Percentiles rank a stretch among this genome's conserved stretches.
phyloP scores from a whole-genome alignment of 2,888 invertebrate genomes.

The Caenorhabditis japonica region DNA sequence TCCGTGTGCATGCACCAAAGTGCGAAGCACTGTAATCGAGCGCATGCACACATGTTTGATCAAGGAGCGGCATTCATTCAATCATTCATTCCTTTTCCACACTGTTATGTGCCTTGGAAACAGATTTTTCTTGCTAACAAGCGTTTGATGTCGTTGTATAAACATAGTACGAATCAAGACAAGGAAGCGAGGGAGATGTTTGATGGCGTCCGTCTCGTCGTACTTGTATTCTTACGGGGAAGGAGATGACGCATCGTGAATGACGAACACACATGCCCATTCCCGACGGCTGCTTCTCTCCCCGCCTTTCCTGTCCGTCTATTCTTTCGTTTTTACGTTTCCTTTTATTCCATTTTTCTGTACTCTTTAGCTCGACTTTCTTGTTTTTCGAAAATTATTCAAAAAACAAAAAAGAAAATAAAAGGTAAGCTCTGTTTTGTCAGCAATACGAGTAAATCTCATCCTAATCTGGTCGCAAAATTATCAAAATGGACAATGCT shows the following conservation, averaged over 20 bases:
- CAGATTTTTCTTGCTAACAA: constrained; percentile 14
- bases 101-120: constrained; percentile 18
- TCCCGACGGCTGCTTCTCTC: constrained; percentile 1
- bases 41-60: constrained; percentile 42
- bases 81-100: no score
- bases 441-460: constrained; percentile 35
- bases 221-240: constrained; percentile 15
- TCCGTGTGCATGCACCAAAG: constrained; percentile 44
- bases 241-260: constrained; percentile 32
- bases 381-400: no score
- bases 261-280: constrained; percentile 4
- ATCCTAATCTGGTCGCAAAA: constrained; percentile 45
- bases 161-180: no score
- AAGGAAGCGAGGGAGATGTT: not conserved
- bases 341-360: not conserved
- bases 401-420: no score
- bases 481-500: not conserved
- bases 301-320: not conserved
- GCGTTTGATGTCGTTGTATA: constrained; percentile 16
- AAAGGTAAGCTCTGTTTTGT: not conserved
- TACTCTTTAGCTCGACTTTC: no score
- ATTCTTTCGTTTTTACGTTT: constrained; percentile 1
- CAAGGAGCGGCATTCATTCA: constrained; percentile 51
- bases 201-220: constrained; percentile 8
- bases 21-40: constrained; percentile 35